These are phyloP conservation scores for Phoenoteleia sp. DNA, from an alignment of 2,888 invertebrate genomes.

Conservation along the genomic window DNA sequence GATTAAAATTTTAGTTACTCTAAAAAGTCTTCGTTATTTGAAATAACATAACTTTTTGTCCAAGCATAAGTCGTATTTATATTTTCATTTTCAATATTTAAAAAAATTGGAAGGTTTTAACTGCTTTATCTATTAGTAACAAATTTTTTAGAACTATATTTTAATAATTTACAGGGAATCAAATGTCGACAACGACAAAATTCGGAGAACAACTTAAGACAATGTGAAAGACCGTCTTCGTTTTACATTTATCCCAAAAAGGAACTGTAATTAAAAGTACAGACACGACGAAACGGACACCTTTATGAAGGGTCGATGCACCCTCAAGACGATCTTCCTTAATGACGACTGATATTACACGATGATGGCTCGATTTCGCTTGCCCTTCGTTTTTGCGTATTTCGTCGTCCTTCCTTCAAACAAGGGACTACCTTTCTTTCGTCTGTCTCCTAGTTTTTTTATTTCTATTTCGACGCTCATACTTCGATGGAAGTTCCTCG, in stretches of 20 bases:
- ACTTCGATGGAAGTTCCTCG: slow-evolving; percentile 68
- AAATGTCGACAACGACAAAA: background rate
- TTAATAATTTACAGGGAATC: too few relatives aligned
- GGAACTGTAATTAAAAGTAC: slow-evolving; percentile 77
- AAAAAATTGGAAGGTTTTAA: too few relatives aligned
- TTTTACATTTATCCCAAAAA: slow-evolving; percentile 24
- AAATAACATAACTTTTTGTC: too few relatives aligned
- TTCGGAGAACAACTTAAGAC: background rate
- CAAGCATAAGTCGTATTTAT: too few relatives aligned
- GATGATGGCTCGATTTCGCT: slow-evolving; percentile 78
- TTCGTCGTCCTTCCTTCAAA: slow-evolving; percentile 63
- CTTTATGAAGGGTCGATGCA: slow-evolving; percentile 54
- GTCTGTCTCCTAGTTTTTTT: slow-evolving; percentile 49
- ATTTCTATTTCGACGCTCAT: slow-evolving; percentile 62
- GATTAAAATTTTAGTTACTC: too few relatives aligned
- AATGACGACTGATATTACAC: slow-evolving; percentile 73
- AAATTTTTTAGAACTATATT: too few relatives aligned
- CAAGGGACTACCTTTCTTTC: slow-evolving; percentile 61
- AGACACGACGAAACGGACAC: slow-evolving; percentile 51
- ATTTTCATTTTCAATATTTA: too few relatives aligned
- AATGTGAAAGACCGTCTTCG: background rate
- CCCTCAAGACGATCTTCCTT: slow-evolving; percentile 70
- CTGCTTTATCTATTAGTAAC: too few relatives aligned
- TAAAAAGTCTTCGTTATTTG: too few relatives aligned
- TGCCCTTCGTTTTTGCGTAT: slow-evolving; percentile 73